Evolutionary conservation across 2,888 invertebrate species (phyloP), one percentile per base, ranked within the genome.

Genomic region (Cabera pusaria): DNA sequence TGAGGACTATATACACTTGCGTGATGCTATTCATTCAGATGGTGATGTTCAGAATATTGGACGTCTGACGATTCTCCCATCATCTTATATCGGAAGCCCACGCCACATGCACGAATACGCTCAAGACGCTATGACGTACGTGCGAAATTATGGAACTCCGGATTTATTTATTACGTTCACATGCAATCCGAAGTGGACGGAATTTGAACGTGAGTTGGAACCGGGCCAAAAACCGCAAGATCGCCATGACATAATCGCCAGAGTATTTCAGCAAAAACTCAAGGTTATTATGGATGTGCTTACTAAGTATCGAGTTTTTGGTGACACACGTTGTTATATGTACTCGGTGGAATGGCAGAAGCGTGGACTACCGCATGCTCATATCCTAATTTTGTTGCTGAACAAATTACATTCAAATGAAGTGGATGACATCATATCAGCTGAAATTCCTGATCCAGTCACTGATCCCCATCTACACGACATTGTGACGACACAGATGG

Each of bases 81-180:
- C 26, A 12, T 20, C 22, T n/a, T 38, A 20, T n/a, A 14, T 14
- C 1, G 24, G 24, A 11, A 14, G 29, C 2, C 28, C 34, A 1
- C 25, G 25, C 6, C 14, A 25, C 5, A 25, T 25, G 25, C 25
- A 23, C n/a, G n/a, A n/a, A n/a, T 49, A 52, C 9, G 41, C 56
- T 27, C 56, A 59, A 40, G 56, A 56, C 40, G 55, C 52, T 1
- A 52, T 67, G 59, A 40, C 61, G 1, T 67, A 64, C 49, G 64
- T 70, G 7, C 55, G 65, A 7, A 41, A 61, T 45, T 62, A 65
- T 50, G 63, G 67, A 1, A 38, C 37, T 19, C 44, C 60, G 44
- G 59, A 64, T 44, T 31, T 53, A 3, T 53, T 55, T 16, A 49
- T 54, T n/a, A 54, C 54, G 20, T 51, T 18, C 5, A 35, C 31